phyloP scores from a whole-genome alignment of 2,113 vertebrate species.

The Silurus asotus region DNA sequence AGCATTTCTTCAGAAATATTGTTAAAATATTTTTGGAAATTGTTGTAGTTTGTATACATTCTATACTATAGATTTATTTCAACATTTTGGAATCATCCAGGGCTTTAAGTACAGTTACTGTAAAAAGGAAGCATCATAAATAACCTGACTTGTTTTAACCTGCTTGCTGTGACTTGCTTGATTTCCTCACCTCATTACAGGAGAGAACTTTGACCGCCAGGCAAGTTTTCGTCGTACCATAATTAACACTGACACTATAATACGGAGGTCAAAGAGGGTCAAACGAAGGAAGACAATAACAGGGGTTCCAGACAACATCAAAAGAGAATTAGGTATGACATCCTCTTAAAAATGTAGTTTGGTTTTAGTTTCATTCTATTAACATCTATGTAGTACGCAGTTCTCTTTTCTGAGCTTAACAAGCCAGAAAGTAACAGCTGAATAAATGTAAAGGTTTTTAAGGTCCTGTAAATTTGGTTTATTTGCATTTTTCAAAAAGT shows the following conservation, averaged over 20 bases:
- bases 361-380: background rate
- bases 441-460: background rate
- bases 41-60: background rate
- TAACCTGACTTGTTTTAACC: background rate
- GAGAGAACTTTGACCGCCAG: slow-evolving; percentile 96
- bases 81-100: background rate
- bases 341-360: slow-evolving; percentile 54
- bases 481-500: too few relatives aligned
- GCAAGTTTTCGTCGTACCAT: slow-evolving; percentile 88
- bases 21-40: background rate
- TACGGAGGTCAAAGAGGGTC: slow-evolving; percentile 85
- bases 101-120: background rate
- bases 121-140: background rate
- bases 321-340: slow-evolving; percentile 83
- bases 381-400: background rate
- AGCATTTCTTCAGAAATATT: background rate
- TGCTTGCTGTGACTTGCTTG: slow-evolving; percentile 51
- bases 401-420: background rate
- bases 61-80: background rate
- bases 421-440: background rate
- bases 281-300: slow-evolving; percentile 88
- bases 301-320: slow-evolving; percentile 82
- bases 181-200: slow-evolving; percentile 78
- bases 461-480: background rate
- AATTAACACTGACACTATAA: slow-evolving; percentile 84